These are phyloP conservation scores for Sepiola atlantica DNA, from an alignment of 2,888 invertebrate genomes.

Conservation along the genomic window DNA sequence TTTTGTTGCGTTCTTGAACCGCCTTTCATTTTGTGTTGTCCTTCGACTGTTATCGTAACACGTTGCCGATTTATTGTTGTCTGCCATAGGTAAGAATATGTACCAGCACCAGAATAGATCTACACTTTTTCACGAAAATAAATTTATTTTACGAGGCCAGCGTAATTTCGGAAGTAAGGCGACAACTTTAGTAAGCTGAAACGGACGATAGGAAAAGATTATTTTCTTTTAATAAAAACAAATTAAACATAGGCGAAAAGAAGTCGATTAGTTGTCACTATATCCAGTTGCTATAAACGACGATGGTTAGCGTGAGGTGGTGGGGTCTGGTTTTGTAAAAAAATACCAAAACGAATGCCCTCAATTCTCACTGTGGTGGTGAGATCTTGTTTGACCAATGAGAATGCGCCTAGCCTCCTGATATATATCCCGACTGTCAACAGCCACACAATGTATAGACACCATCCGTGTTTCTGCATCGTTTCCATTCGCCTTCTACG, in stretches of 20 bases:
- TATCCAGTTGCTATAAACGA: not conserved
- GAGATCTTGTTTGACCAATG: conserved; percentile 16
- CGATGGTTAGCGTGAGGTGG: not conserved
- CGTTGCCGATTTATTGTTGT: no score
- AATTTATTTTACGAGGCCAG: not conserved
- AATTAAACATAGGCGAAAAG: not conserved
- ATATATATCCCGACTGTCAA: not conserved
- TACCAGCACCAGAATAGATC: no score
- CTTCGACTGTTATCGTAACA: no score
- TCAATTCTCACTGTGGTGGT: not conserved
- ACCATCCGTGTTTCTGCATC: not conserved
- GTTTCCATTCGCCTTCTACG: not conserved
- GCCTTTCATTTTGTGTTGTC: no score
- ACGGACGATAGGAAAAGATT: not conserved
- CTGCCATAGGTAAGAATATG: no score
- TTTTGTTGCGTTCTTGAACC: no score
- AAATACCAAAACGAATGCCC: not conserved
- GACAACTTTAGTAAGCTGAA: not conserved
- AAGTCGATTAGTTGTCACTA: not conserved
- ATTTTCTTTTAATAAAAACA: no score
- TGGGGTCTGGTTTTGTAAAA: not conserved
- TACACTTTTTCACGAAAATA: not conserved
- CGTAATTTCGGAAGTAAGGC: not conserved
- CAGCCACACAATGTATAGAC: not conserved
- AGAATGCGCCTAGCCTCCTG: not conserved